Evolutionary conservation across 2,113 vertebrate genomes (phyloP).

Genomic region (Eptesicus fuscus): DNA sequence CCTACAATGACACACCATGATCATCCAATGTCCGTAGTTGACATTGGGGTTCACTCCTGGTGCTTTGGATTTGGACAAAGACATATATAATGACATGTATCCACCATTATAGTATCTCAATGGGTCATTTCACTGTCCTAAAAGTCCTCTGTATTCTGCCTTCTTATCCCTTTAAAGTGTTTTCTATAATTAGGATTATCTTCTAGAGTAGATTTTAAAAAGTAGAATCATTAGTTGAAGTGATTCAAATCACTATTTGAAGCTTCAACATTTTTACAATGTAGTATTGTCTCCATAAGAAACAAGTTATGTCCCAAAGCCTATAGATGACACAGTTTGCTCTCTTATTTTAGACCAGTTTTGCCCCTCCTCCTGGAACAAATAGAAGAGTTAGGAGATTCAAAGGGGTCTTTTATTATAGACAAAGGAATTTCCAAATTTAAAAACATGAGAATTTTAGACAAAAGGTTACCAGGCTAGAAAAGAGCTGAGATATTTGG

Average conservation of each 20-base stretch:
- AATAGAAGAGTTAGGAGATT: neutral
- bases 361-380: neutral
- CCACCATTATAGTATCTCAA: neutral
- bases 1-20: neutral
- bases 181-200: neutral
- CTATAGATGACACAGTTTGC: neutral
- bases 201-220: neutral
- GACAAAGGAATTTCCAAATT: neutral
- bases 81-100: neutral
- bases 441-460: slow-evolving; percentile 15
- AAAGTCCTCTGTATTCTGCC: neutral
- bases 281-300: neutral
- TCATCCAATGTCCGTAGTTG: neutral
- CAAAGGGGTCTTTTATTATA: neutral
- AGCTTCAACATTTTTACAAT: neutral
- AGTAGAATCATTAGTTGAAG: neutral
- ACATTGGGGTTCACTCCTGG: neutral
- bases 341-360: neutral
- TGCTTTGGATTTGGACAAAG: neutral
- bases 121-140: neutral
- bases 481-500: neutral
- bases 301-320: neutral
- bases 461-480: neutral
- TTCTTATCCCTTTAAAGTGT: neutral
- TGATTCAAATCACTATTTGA: neutral